These are phyloP conservation scores for Lucilia cuprina DNA, from an alignment of 1,140 invertebrate genomes.

Conservation along the genomic window DNA sequence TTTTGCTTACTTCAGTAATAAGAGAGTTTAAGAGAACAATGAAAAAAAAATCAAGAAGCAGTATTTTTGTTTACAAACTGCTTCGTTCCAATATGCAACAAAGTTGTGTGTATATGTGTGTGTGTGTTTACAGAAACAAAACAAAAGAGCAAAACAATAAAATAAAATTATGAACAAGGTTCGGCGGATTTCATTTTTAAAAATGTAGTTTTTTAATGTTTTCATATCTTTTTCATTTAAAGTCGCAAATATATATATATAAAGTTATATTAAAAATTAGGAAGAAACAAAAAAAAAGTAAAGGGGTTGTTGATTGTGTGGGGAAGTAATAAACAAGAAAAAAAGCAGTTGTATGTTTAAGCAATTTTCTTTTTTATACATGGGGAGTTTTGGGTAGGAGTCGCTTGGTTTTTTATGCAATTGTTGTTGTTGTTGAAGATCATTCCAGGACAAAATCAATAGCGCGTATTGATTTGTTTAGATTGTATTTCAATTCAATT, in stretches of 20 bases:
- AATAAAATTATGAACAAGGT: constrained; percentile 3
- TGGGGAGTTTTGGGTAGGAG: not conserved
- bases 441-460: not conserved
- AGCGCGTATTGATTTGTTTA: constrained; percentile 31
- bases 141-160: constrained; percentile 5
- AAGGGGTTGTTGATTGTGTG: not conserved
- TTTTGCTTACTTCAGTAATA: constrained; percentile 24
- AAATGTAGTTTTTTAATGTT: constrained; percentile 34
- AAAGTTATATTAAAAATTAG: constrained; percentile 25
- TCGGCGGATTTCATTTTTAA: constrained; percentile 1
- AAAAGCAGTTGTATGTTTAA: constrained; percentile 30
- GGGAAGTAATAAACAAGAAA: constrained; percentile 35
- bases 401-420: constrained; percentile 33
- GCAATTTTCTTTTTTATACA: constrained; percentile 21
- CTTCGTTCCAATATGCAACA: not conserved
- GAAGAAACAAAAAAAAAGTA: constrained; percentile 27
- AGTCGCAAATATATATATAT: constrained; percentile 26
- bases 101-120: not conserved
- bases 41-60: constrained; percentile 19
- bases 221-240: constrained; percentile 36
- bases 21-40: constrained; percentile 8
- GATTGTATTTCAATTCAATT: constrained; percentile 83
- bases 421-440: constrained; percentile 35
- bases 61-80: not conserved
- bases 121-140: not conserved